Conservation (phyloP, 2,113 vertebrate species). For the Trogon surrucura region DNA sequence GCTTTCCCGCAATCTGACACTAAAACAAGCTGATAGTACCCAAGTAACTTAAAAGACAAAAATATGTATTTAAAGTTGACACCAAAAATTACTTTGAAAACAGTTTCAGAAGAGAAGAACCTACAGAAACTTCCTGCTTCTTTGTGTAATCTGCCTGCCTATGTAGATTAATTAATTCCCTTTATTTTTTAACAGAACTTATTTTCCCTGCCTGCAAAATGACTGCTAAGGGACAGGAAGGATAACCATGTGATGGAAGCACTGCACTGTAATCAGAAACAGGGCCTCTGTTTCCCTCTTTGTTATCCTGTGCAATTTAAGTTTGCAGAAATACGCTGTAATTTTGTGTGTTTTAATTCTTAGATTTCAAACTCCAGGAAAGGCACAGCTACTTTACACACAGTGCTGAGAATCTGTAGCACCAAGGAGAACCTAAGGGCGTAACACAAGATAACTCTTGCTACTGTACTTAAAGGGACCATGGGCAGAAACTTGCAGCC, state of each 20-base stretch:
- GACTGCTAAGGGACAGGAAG: background rate
- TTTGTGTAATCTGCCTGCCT: background rate
- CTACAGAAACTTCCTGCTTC: background rate
- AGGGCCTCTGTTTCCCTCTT: background rate
- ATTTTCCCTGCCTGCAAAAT: background rate
- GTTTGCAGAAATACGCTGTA: background rate
- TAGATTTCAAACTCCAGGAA: background rate
- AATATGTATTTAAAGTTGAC: background rate
- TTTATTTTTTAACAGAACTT: background rate
- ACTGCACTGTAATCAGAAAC: rapidly evolving
- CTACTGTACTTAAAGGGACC: background rate
- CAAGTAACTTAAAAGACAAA: background rate
- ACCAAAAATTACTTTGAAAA: background rate
- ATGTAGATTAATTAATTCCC: background rate
- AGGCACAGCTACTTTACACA: background rate
- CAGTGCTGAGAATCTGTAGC: background rate
- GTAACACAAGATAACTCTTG: background rate
- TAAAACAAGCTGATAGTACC: background rate
- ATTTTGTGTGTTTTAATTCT: background rate
- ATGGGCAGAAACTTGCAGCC: background rate
- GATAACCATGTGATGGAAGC: background rate
- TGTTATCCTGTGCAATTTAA: background rate
- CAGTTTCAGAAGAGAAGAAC: background rate
- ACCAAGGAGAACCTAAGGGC: background rate
- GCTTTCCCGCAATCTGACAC: background rate